Percentiles rank a stretch among this genome's conserved stretches.
Evolutionary conservation across 2,797 vertebrate species (phyloP).

Genomic region (Betta splendens): DNA sequence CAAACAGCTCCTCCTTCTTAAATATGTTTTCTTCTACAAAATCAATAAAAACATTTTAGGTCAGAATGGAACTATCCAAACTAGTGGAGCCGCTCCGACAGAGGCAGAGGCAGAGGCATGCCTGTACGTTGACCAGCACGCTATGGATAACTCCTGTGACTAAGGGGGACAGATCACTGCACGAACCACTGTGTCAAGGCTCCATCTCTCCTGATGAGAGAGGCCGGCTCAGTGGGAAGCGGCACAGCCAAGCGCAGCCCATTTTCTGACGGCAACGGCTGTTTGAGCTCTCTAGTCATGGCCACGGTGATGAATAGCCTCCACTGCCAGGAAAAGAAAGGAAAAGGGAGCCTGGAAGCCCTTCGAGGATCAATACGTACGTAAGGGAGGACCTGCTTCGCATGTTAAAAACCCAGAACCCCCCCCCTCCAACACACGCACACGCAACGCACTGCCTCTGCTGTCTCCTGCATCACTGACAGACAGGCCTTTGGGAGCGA

Average conservation of each 20-base stretch:
- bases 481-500: constrained; percentile 67
- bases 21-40: constrained; percentile 23
- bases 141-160: constrained; percentile 68
- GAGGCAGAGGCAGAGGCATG: constrained; percentile 40
- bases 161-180: constrained; percentile 51
- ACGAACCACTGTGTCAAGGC: constrained; percentile 54
- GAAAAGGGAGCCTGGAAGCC: constrained; percentile 72
- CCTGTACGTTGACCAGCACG: constrained; percentile 50
- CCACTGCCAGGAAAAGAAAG: constrained; percentile 72
- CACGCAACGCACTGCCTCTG: constrained; percentile 30
- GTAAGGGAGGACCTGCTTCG: constrained; percentile 75
- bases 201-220: constrained; percentile 62
- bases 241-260: constrained; percentile 48
- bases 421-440: constrained; percentile 41
- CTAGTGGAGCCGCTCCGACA: constrained; percentile 37
- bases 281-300: constrained; percentile 80
- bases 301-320: constrained; percentile 80
- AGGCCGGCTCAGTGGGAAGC: constrained; percentile 50
- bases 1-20: constrained; percentile 12
- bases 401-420: constrained; percentile 77
- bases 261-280: constrained; percentile 73
- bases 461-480: constrained; percentile 72
- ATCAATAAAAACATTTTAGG: constrained; percentile 50
- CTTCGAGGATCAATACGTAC: constrained; percentile 81
- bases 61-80: constrained; percentile 33